These are phyloP conservation scores for Labrus mixtus DNA, from an alignment of 2,113 vertebrate species.

Conservation along the genomic window DNA sequence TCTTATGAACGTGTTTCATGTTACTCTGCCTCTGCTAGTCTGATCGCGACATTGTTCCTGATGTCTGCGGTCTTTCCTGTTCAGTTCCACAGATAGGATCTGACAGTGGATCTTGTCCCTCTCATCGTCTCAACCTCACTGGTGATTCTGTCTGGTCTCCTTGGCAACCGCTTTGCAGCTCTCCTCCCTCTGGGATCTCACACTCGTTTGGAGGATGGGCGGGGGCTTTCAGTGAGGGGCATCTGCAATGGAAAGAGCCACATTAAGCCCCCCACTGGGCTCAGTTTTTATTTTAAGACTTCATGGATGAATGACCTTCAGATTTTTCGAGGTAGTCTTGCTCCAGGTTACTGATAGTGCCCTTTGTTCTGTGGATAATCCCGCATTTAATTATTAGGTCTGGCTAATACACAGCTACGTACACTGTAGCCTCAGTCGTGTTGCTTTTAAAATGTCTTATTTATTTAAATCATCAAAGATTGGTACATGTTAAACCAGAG, in stretches of 20 bases:
- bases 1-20: neutral
- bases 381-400: neutral
- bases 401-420: neutral
- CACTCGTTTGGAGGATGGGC: conserved; percentile 27
- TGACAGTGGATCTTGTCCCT: conserved; percentile 31
- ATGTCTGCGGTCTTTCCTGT: conserved; percentile 18
- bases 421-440: neutral
- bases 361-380: conserved; percentile 16
- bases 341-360: conserved; percentile 12
- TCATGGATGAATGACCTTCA: conserved; percentile 26
- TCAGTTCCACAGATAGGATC: conserved; percentile 25
- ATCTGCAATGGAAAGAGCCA: conserved; percentile 15
- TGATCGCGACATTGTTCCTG: conserved; percentile 1
- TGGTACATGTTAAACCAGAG: neutral
- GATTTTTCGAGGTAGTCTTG: neutral
- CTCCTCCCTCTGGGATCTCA: conserved; percentile 47
- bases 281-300: conserved; percentile 27
- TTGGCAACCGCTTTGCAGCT: conserved; percentile 43
- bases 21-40: neutral
- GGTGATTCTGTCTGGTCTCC: conserved; percentile 59
- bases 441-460: neutral
- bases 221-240: conserved; percentile 9
- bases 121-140: conserved; percentile 46
- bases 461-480: neutral
- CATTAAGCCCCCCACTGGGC: neutral